A percentile compares a stretch with the other conserved stretches of the same genome.
phyloP scores from a whole-genome alignment of 2,888 invertebrate genomes.

The Theretra japonica region DNA sequence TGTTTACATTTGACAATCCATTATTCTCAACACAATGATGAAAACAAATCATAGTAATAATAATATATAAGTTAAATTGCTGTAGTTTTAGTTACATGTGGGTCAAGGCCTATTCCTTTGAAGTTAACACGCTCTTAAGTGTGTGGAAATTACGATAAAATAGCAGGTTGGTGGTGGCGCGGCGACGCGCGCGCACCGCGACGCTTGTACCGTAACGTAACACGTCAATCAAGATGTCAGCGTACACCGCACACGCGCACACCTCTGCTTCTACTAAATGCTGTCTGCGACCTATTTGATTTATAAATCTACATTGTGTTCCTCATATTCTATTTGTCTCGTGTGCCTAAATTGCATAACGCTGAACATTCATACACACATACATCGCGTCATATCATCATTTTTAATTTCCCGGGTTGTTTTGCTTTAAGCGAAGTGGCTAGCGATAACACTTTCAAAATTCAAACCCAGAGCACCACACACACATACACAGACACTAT shows the following conservation, averaged over 20 bases:
- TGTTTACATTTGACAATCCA: not conserved
- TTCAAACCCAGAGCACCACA: no score
- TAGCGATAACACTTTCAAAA: no score
- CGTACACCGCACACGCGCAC: slow-evolving; percentile 49
- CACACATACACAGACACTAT: no score
- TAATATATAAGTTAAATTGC: slow-evolving; percentile 21
- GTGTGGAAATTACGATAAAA: slow-evolving; percentile 58
- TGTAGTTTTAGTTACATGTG: slow-evolving; percentile 43
- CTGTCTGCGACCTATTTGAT: slow-evolving; percentile 18
- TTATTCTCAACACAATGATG: not conserved
- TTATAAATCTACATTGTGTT: slow-evolving; percentile 6
- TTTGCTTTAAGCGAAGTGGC: no score
- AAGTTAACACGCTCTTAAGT: slow-evolving; percentile 55
- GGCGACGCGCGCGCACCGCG: slow-evolving; percentile 46
- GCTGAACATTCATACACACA: no score
- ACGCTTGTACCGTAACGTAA: slow-evolving; percentile 57
- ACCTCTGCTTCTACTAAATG: slow-evolving; percentile 40
- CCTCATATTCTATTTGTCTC: not conserved
- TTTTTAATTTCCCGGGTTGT: no score
- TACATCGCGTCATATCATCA: no score
- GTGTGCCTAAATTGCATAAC: not conserved
- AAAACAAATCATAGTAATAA: not conserved
- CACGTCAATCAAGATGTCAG: slow-evolving; percentile 74
- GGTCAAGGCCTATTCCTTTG: slow-evolving; percentile 67
- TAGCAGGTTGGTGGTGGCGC: slow-evolving; percentile 46